Base-by-base conservation (phyloP, 2,888 invertebrate species). In the Erebia epiphron region DNA sequence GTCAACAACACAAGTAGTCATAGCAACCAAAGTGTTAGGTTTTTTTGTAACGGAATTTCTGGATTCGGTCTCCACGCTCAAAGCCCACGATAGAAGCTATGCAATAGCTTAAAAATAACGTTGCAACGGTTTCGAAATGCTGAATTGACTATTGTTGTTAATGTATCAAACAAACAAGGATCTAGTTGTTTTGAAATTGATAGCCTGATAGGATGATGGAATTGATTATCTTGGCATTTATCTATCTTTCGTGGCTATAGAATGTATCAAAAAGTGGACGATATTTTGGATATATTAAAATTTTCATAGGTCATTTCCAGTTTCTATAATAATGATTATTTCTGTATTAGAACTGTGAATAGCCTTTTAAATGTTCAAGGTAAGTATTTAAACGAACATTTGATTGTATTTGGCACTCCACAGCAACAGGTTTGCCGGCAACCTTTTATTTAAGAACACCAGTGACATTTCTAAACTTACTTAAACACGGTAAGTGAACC, bases 81-180 rank as follows among this genome's bases (percentile, higher is more conserved):
- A n/a, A n/a, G n/a, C n/a, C n/a, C n/a, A n/a, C n/a, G n/a, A n/a
- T n/a, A n/a, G n/a, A n/a, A n/a, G n/a, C n/a, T n/a, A n/a, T n/a
- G n/a, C n/a, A n/a, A n/a, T n/a, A n/a, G n/a, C n/a, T n/a, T n/a
- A n/a, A n/a, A n/a, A 61, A 43, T 26, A 56, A 26, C 62, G 18
- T 62, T 58, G 66, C 35, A 68, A 73, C 57, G 16, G 61, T 56
- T 41, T 26, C 21, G 41, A 46, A 56, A 41, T 11, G 10, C 66
- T 21, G 14, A 14, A 41, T 66, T 54, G 21, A 46, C 35, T 64
- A 11, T 56, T 52, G 50, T n/a, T 49, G 16, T 67, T 69, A 54
- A 41, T 43, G 64, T 41, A 41, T 7, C 5, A 54, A 54, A 46
- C 43, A 11, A 66, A 56, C 2, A 66, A 56, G 66, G 46, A 57